Base-by-base conservation (phyloP, 1,140 invertebrate species). In the Brachionus koreanus region DNA sequence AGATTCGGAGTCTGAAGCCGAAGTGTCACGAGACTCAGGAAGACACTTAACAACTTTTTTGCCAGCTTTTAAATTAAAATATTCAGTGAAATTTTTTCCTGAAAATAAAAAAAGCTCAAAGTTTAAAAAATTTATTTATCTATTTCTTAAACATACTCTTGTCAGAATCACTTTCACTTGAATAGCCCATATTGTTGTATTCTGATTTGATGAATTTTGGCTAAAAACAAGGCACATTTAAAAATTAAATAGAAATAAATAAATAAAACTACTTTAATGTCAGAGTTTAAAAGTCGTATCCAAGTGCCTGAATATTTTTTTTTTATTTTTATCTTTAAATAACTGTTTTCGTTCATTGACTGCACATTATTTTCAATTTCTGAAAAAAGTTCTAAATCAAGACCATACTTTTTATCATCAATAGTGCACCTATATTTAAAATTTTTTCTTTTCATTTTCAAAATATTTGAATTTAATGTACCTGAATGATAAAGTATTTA, bases 151-250 rank as follows among this genome's bases (percentile, higher is more conserved):
- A 46, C 19, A 33, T 57, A 61, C 74, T 52, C 19, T 37, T 46
- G 6, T 61, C 74, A 9, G 9, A 19, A 33, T 57, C 25, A 5
- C 46, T 39, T 13, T 57, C 43, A 12, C 42, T 77, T 35, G 39
- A 46, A 12, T 79, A 49, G 0, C 61, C 12, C 52, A 61, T 19
- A 65, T 79, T 79, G 23, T 79, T 42, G 57, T 33, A 79, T 39
- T 79, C 76, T 23, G 49, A 79, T 33, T 61, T 79, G 2, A 79
- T 79, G 42, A 61, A 79, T 10, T 16, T 79, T 16, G 76, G 76
- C 49, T 79, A 25, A n/a, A 76, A 75, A 43, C 6, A 39, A 76
- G 46, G 7, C 16, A 37, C n/a, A 77, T 5, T 13, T 10, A 19
- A 29, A n/a, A 13, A 29, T 19, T 37, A 52, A 35, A 61, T 16